Evolutionary conservation across 2,113 vertebrate species (phyloP).

Genomic region (Larimichthys crocea): DNA sequence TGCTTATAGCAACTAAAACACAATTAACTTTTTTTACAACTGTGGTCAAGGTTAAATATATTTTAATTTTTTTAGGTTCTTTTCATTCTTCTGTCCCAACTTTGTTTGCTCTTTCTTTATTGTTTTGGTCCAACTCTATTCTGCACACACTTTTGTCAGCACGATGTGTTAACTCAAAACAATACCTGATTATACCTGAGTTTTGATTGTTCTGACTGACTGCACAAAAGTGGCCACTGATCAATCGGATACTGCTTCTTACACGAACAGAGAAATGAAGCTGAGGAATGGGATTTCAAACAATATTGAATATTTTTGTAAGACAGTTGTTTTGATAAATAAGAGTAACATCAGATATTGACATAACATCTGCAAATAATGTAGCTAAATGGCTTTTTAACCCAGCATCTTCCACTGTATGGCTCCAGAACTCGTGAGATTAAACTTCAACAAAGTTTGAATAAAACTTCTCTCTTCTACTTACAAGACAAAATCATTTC

Average conservation of each 20-base stretch:
- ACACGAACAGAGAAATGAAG: not conserved
- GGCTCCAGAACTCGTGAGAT: not conserved
- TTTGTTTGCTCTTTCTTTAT: not conserved
- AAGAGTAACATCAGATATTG: not conserved
- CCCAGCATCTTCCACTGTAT: not conserved
- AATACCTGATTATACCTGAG: too few relatives aligned
- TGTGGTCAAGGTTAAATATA: too few relatives aligned
- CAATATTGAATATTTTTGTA: not conserved
- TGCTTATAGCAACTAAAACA: too few relatives aligned
- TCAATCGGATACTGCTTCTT: not conserved
- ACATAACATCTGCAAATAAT: not conserved
- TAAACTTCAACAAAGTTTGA: conserved; percentile 19
- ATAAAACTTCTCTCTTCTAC: conserved; percentile 13
- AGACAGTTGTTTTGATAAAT: not conserved
- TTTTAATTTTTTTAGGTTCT: too few relatives aligned
- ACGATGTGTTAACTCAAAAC: too few relatives aligned
- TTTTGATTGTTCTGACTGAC: not conserved
- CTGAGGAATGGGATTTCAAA: not conserved
- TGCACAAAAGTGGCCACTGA: not conserved
- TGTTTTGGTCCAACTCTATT: not conserved
- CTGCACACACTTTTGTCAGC: not conserved
- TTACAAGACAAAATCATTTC: conserved; percentile 19
- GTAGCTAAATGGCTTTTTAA: not conserved
- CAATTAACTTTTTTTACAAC: too few relatives aligned
- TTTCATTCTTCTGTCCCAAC: not conserved